Percentiles rank a stretch among this genome's conserved stretches.
Evolutionary conservation across 2,797 vertebrate genomes (phyloP).

Genomic region (Silurus aristotelis): DNA sequence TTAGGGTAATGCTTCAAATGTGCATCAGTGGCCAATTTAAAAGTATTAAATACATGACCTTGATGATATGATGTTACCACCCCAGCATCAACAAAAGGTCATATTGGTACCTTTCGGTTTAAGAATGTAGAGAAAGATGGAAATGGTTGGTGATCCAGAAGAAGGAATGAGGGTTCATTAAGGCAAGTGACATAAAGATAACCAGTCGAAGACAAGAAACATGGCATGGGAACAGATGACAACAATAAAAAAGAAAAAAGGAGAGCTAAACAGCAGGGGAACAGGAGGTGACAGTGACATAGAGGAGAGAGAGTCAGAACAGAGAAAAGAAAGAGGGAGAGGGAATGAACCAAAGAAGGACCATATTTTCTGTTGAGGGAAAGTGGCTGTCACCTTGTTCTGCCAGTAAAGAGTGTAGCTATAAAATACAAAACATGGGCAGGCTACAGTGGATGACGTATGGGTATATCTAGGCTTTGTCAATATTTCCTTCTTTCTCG

Average conservation of each 20-base stretch:
- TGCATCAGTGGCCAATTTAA: background rate
- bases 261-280: conserved; percentile 70
- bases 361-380: conserved; percentile 83
- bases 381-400: conserved; percentile 84
- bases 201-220: conserved; percentile 72
- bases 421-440: conserved; percentile 77
- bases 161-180: conserved; percentile 66
- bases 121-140: conserved; percentile 43
- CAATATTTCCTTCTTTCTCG: conserved; percentile 81
- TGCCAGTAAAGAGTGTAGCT: conserved; percentile 77
- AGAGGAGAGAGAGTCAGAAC: conserved; percentile 49
- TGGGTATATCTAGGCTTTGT: conserved; percentile 83
- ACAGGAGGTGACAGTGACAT: conserved; percentile 67
- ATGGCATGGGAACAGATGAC: conserved; percentile 68
- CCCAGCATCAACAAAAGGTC: background rate
- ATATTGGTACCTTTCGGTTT: background rate
- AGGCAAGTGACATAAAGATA: conserved; percentile 68
- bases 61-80: background rate
- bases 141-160: conserved; percentile 57
- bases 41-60: background rate
- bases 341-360: conserved; percentile 59
- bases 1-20: background rate
- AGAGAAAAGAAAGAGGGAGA: conserved; percentile 64
- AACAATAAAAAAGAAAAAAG: conserved; percentile 65
- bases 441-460: conserved; percentile 78